Evolutionary conservation across 2,888 invertebrate genomes (phyloP).

Genomic region (Calliopum simillimum): DNA sequence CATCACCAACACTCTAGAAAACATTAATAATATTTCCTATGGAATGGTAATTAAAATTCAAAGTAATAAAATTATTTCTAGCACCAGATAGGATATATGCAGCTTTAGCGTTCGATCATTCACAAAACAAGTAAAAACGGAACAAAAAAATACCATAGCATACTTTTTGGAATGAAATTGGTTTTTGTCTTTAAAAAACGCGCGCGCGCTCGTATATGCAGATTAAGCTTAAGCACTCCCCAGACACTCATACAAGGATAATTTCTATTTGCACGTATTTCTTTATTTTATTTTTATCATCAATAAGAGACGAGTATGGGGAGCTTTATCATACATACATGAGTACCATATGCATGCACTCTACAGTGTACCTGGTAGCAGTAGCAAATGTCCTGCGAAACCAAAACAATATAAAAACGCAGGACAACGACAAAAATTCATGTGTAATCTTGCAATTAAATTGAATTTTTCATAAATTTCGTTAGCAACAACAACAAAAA

Average conservation of each 20-base stretch:
- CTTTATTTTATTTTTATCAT: slow-evolving; percentile 57
- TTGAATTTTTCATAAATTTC: slow-evolving; percentile 66
- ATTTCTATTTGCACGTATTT: slow-evolving; percentile 64
- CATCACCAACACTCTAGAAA: too few relatives aligned
- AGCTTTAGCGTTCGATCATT: not conserved
- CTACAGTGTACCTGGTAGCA: slow-evolving; percentile 29
- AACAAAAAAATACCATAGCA: slow-evolving; percentile 41
- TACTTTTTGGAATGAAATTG: slow-evolving; percentile 45
- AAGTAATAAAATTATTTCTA: too few relatives aligned
- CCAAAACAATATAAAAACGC: slow-evolving; percentile 15
- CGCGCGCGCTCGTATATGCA: slow-evolving; percentile 50
- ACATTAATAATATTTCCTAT: too few relatives aligned
- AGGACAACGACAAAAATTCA: slow-evolving; percentile 41
- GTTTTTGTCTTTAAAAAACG: slow-evolving; percentile 27
- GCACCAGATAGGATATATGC: too few relatives aligned
- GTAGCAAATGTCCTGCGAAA: slow-evolving; percentile 36
- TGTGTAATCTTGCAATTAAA: slow-evolving; percentile 65
- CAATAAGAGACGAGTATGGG: slow-evolving; percentile 13
- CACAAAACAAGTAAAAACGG: not conserved
- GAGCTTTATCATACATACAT: slow-evolving; percentile 28
- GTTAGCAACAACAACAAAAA: slow-evolving; percentile 15
- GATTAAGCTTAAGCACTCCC: slow-evolving; percentile 65
- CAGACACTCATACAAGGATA: slow-evolving; percentile 63
- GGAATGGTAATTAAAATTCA: too few relatives aligned
- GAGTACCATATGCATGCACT: too few relatives aligned